Base-by-base conservation (phyloP, 2,888 invertebrate species). In the Meandrusa payeni region DNA sequence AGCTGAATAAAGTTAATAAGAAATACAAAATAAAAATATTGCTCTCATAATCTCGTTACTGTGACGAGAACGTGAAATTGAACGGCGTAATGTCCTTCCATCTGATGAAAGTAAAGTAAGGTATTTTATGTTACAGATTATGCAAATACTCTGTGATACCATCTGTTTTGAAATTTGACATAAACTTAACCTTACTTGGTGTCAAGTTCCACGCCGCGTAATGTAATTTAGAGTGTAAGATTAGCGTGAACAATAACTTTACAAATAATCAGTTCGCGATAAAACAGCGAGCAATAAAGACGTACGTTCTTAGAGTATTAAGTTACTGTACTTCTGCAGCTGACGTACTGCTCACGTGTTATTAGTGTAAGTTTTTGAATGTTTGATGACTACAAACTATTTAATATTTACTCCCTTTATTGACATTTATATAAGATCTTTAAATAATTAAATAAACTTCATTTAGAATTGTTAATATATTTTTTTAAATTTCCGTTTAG, bases 131-230 rank as follows among this genome's bases (percentile, higher is more conserved):
- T n/a, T n/a, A n/a, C n/a, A n/a, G n/a, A n/a, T n/a, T n/a, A n/a
- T n/a, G n/a, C n/a, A n/a, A n/a, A 24, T 31, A 31, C 13, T 34
- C 34, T 28, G 15, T 23, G 29, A 9, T 13, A 28, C n/a, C 22
- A 27, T 34, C 20, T 41, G 34, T 34, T 33, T 41, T 23, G 29
- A 10, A 17, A 19, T 19, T 29, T 42, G 42, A 42, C 42, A 17
- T 42, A 42, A 42, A 31, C 24, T 31, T 44, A 44, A 44, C 44
- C 44, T 44, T 27, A 38, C 38, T 44, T 37, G 6, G 2, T 34
- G 32, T 41, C n/a, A 23, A 29, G 22, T 9, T 24, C 20, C 36
- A 36, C 23, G 36, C 24, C 24, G 15, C 23, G n/a, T 42, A 40
- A 26, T 32, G 6, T 26, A 31, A 26, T 32, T 5, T 26, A 31